These are phyloP conservation scores for Danionella dracula DNA, from an alignment of 2,797 vertebrate species.

Conservation along the genomic window DNA sequence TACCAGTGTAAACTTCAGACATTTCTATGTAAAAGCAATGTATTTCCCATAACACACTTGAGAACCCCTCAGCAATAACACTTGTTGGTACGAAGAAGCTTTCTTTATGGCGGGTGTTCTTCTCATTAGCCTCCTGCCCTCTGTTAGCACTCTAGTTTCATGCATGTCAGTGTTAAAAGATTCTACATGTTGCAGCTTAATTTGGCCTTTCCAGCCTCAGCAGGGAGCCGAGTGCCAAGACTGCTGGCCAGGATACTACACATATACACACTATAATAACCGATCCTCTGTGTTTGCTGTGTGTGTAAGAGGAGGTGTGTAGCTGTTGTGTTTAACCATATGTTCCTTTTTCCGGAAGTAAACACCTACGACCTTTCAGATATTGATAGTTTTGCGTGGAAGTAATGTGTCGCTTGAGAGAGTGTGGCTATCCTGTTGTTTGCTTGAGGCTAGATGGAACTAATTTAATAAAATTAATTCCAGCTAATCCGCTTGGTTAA, in stretches of 20 bases:
- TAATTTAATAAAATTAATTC: conserved; percentile 32
- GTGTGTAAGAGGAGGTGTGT: conserved; percentile 7
- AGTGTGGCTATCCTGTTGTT: conserved; percentile 9
- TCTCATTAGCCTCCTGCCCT: too few species aligned
- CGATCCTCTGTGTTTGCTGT: conserved; percentile 12
- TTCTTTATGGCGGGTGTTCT: too few species aligned
- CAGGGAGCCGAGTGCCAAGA: conserved; percentile 44
- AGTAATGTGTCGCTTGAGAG: background rate
- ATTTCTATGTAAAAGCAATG: too few species aligned
- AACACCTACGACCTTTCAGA: background rate
- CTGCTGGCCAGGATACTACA: conserved; percentile 39
- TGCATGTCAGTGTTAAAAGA: conserved; percentile 26
- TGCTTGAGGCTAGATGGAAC: background rate
- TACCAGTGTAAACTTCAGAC: too few species aligned
- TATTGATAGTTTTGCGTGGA: background rate
- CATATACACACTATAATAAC: too few species aligned
- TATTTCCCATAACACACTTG: too few species aligned
- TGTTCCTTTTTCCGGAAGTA: conserved; percentile 14
- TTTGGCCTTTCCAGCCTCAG: conserved; percentile 54
- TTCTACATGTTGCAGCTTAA: conserved; percentile 46
- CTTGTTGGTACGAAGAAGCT: too few species aligned
- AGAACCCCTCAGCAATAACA: too few species aligned
- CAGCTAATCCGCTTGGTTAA: too few species aligned
- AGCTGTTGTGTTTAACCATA: conserved; percentile 10
- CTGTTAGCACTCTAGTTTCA: background rate